Conservation (phyloP, 64 coral and sea anemone genomes). For the Porites lutea region DNA sequence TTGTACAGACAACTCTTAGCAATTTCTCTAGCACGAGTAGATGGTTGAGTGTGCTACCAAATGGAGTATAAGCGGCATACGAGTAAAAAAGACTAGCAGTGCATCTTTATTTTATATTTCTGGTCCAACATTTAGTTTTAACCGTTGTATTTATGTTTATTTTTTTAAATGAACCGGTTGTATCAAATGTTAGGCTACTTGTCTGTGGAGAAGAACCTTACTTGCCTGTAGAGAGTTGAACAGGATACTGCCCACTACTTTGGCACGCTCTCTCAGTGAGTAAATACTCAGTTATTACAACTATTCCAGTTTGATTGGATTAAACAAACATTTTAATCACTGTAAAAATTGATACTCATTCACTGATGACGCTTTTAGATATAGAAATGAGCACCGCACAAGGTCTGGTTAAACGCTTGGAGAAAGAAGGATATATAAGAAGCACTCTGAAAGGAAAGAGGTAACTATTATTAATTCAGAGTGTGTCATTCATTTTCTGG, state of each 20-base stretch:
- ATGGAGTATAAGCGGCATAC: no score
- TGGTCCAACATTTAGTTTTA: no score
- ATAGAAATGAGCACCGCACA: constrained; percentile 90
- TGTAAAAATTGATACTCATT: neutral
- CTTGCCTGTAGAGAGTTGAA: constrained; percentile 87
- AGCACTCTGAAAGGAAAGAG: constrained; percentile 92
- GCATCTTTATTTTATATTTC: no score
- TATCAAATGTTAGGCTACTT: constrained; percentile 51
- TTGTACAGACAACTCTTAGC: no score
- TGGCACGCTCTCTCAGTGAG: constrained; percentile 89
- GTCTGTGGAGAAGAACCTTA: constrained; percentile 90
- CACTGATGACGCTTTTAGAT: constrained; percentile 29
- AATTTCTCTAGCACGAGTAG: no score
- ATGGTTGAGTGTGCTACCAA: no score
- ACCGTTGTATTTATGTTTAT: no score
- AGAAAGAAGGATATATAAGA: constrained; percentile 96
- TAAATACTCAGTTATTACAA: neutral
- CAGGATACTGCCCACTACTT: constrained; percentile 85
- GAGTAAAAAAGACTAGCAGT: no score
- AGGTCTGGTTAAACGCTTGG: constrained; percentile 86
- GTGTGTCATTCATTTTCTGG: neutral
- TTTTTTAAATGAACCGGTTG: no score
- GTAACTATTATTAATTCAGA: constrained; percentile 11
- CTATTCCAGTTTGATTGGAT: neutral
- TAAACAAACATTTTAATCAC: neutral